Evolutionary conservation across 2,797 vertebrate genomes (phyloP).

Genomic region (Sebastes hopkinsi): DNA sequence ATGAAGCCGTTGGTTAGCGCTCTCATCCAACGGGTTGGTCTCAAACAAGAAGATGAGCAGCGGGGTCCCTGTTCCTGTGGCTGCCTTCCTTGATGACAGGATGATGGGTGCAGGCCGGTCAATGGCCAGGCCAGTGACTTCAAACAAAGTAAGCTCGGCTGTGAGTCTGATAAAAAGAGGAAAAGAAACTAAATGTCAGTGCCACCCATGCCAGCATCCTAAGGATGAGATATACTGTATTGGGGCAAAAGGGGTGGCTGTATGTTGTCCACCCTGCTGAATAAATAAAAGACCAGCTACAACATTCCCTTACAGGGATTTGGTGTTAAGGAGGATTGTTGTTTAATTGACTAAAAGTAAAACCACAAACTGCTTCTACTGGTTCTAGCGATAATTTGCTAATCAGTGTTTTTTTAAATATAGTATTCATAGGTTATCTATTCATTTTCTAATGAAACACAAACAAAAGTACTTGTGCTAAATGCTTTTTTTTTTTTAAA

Average conservation of each 20-base stretch:
- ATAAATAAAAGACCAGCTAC: background rate
- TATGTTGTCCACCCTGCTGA: background rate
- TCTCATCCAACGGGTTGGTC: constrained; percentile 92
- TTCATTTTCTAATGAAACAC: background rate
- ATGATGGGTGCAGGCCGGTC: constrained; percentile 83
- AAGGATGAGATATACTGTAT: background rate
- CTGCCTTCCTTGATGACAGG: constrained; percentile 86
- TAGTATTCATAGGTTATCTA: background rate
- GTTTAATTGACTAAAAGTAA: background rate
- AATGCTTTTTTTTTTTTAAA: background rate
- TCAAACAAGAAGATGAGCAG: constrained; percentile 93
- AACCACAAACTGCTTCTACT: background rate
- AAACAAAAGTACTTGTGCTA: background rate
- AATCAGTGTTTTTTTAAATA: background rate
- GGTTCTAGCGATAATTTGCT: background rate
- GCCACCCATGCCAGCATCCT: background rate
- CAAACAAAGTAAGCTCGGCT: constrained; percentile 89
- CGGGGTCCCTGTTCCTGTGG: constrained; percentile 78
- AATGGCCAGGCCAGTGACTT: constrained; percentile 87
- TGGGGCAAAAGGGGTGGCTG: background rate
- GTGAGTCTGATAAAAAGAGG: constrained; percentile 82
- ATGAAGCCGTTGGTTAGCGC: constrained; percentile 88
- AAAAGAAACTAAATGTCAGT: constrained; percentile 11
- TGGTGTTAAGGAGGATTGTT: background rate
- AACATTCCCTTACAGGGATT: background rate